Base-by-base conservation (phyloP, 2,888 invertebrate species). In the Homarus gammarus region DNA sequence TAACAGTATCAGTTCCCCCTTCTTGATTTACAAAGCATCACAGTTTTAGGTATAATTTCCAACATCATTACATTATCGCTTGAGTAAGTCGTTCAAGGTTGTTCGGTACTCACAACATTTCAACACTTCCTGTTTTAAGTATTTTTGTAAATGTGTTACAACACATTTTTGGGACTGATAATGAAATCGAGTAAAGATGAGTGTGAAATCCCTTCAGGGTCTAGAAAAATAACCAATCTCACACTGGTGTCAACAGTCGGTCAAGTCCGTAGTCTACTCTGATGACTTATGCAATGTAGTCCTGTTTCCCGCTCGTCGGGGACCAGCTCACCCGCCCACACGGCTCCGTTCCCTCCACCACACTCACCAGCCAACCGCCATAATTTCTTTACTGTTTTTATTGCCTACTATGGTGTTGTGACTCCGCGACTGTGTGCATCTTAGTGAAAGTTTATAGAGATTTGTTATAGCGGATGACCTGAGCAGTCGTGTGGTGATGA, bases 1-100 rank as follows among this genome's bases (percentile, higher is more conserved):
- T 49, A 27, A 70, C 27, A 27, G 73, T 38, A 72, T 79, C 40
- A 49, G 78, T 84, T 84, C 44, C 5, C 27, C 12, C n/a, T 27
- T 5, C 31, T 64, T 64, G 0, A 31, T 64, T 64, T 27, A 64
- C n/a, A 6, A n/a, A 27, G 3, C n/a, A 64, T 27, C 5, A 6
- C n/a, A n/a, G 64, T 64, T 64, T 27, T 64, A 64, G 64, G 31
- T 27, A 64, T 64, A 27, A 64, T 5, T 64, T 56, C 8, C 3
- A 12, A 64, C 5, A 8, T 44, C 12, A n/a, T n/a, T n/a, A n/a
- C n/a, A 18, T 56, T 5, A 56, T 56, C 56, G 22, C 15, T 49
- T 49, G 1, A 56, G 12, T 56, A 8, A 18, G 18, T 56, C 56
- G 56, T 56, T 56, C 18, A 56, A 18, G 56, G 22, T 3, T 49